Conservation (phyloP, 1,140 invertebrate genomes). For the Bombus breviceps region DNA sequence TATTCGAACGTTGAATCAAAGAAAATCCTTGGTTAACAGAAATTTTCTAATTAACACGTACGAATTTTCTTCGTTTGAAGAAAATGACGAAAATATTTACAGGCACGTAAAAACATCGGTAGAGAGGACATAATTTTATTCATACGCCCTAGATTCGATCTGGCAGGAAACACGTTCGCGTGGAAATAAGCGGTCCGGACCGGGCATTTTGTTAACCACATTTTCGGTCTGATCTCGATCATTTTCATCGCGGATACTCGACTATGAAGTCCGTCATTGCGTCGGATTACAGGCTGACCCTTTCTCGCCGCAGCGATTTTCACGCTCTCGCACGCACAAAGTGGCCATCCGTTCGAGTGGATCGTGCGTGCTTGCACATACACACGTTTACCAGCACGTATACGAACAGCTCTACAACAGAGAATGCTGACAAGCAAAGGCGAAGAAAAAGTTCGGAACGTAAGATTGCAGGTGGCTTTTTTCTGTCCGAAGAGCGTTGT, state of each 20-base stretch:
- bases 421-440: slow-evolving; percentile 10
- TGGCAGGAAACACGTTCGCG: background rate
- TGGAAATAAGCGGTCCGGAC: background rate
- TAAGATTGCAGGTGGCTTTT: slow-evolving; percentile 19
- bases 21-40: background rate
- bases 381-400: background rate
- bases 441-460: background rate
- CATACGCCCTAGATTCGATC: background rate
- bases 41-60: too few relatives aligned
- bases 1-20: background rate
- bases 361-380: slow-evolving; percentile 37
- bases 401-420: slow-evolving; percentile 28
- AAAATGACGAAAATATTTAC: slow-evolving; percentile 8
- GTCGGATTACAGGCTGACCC: slow-evolving; percentile 59
- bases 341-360: slow-evolving; percentile 43
- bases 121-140: background rate
- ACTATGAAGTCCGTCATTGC: slow-evolving; percentile 56
- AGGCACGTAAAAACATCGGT: background rate
- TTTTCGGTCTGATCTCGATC: slow-evolving; percentile 37
- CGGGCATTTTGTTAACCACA: slow-evolving; percentile 3
- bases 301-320: slow-evolving; percentile 63
- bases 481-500: background rate
- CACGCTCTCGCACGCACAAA: slow-evolving; percentile 65
- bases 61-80: background rate
- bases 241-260: slow-evolving; percentile 53